A percentile compares a stretch with the other conserved stretches of the same genome.
These are phyloP conservation scores for Tragopan temminckii DNA, from an alignment of 2,797 vertebrate species.

Conservation along the genomic window DNA sequence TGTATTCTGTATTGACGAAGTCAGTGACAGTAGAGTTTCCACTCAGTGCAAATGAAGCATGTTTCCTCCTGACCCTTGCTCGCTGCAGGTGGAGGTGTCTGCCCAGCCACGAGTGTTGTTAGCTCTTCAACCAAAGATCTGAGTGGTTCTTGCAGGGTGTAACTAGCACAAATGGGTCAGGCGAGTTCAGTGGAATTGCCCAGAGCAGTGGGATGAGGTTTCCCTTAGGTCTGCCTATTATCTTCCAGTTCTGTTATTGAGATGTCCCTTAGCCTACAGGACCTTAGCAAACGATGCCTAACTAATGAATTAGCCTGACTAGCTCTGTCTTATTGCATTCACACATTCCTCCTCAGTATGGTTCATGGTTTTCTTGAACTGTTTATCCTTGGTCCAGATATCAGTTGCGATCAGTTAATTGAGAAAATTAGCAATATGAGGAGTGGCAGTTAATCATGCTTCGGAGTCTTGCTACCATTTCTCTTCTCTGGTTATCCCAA, in stretches of 20 bases:
- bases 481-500: background rate
- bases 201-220: background rate
- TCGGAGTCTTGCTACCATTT: background rate
- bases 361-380: background rate
- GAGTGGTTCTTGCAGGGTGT: background rate
- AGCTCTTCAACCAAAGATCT: background rate
- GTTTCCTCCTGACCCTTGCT: background rate
- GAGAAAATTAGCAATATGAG: background rate
- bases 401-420: background rate
- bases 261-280: background rate
- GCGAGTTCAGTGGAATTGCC: background rate
- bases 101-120: background rate
- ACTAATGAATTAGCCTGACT: slow-evolving; percentile 12
- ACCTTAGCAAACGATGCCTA: background rate
- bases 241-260: background rate
- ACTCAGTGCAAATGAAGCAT: background rate
- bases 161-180: background rate
- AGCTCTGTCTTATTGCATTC: slow-evolving; percentile 9
- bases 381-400: background rate
- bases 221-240: background rate
- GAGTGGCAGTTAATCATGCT: background rate
- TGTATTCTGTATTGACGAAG: background rate
- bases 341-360: background rate
- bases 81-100: background rate
- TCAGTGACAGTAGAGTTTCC: background rate